Conservation (phyloP, 1,140 invertebrate species). For the Apocrypta bakeri region DNA sequence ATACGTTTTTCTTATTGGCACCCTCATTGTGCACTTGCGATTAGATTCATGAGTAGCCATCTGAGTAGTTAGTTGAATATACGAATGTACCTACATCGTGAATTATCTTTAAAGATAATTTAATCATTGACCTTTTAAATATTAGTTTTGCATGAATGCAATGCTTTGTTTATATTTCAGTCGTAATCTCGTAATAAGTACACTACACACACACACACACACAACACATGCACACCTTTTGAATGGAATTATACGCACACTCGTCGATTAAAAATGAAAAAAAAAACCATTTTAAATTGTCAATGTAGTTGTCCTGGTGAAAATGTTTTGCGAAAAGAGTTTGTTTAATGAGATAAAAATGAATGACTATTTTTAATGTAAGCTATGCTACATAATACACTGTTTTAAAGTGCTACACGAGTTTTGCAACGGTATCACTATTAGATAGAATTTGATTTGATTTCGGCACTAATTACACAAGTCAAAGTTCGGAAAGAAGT, state of each 20-base stretch:
- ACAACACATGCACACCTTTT: neutral
- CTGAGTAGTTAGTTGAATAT: neutral
- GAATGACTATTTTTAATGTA: neutral
- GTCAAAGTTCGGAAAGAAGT: neutral
- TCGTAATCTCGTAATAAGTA: too few species aligned
- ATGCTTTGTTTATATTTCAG: conserved; percentile 19
- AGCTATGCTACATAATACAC: neutral
- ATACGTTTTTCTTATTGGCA: conserved; percentile 50
- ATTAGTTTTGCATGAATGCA: conserved; percentile 37
- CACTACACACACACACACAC: too few species aligned
- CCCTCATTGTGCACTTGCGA: conserved; percentile 47
- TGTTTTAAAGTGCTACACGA: neutral
- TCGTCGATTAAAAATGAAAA: neutral
- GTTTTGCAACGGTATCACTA: neutral
- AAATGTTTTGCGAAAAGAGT: conserved; percentile 34
- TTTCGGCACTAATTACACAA: neutral
- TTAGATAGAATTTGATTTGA: neutral
- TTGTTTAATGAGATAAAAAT: neutral
- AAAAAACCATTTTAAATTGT: neutral
- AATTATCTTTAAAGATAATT: neutral
- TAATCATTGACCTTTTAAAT: neutral
- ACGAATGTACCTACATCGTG: neutral
- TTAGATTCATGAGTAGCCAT: conserved; percentile 35
- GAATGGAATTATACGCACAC: neutral
- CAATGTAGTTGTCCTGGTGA: conserved; percentile 33